These are phyloP conservation scores for Globicephala melas DNA, from an alignment of 2,113 vertebrate genomes.

Conservation along the genomic window DNA sequence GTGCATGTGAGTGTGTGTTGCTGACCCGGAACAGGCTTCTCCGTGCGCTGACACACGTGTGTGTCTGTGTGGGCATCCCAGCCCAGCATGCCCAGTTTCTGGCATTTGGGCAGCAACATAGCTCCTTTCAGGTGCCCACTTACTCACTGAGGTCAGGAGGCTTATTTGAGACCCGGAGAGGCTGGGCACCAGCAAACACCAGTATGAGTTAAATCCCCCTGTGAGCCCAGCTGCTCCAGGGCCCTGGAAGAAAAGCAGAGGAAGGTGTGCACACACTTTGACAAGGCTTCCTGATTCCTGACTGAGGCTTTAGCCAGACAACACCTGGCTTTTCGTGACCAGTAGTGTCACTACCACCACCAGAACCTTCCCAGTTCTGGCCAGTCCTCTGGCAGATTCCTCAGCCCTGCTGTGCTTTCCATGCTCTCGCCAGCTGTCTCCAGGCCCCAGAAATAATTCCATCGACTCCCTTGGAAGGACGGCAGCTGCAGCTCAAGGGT, in stretches of 20 bases:
- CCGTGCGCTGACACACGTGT: not conserved
- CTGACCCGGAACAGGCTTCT: not conserved
- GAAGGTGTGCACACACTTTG: not conserved
- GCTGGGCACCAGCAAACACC: not conserved
- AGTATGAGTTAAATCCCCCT: not conserved
- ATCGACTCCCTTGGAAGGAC: not conserved
- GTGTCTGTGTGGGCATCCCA: too few species aligned
- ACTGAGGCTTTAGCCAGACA: not conserved
- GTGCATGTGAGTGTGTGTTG: rapidly evolving
- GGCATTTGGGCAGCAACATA: not conserved
- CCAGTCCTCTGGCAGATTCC: not conserved
- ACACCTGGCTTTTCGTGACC: not conserved
- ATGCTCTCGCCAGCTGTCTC: conserved; percentile 46
- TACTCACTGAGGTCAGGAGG: not conserved
- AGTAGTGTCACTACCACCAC: not conserved
- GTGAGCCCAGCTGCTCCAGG: not conserved
- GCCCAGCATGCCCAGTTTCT: not conserved
- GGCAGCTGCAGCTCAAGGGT: conserved; percentile 53
- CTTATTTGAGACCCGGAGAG: not conserved
- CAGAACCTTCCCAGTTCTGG: not conserved
- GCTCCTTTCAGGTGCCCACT: not conserved
- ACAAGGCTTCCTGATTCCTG: not conserved
- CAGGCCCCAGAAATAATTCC: conserved; percentile 52
- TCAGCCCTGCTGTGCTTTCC: not conserved
- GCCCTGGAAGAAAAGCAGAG: not conserved